Evolutionary conservation across 2,113 vertebrate species (phyloP).

Genomic region (Nibea albiflora): DNA sequence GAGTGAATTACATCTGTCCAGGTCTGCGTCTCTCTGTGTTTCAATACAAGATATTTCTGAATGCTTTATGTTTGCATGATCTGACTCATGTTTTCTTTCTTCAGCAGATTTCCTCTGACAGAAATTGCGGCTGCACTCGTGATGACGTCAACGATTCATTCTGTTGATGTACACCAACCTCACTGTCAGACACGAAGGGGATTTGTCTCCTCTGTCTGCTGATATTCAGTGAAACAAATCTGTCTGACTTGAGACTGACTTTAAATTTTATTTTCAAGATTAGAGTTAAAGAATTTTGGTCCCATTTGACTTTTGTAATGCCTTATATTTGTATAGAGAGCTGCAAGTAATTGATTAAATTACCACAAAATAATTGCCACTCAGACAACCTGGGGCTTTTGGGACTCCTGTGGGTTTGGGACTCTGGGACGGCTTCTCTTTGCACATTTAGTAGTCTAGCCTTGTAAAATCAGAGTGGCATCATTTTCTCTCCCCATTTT

Average conservation of each 20-base stretch:
- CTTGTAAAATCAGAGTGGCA: neutral
- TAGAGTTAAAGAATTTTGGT: neutral
- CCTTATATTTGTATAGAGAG: neutral
- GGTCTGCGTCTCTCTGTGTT: neutral
- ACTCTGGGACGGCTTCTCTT: neutral
- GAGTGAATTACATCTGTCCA: conserved; percentile 35
- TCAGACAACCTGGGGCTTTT: neutral
- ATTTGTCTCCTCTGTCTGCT: neutral
- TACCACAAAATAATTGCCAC: neutral
- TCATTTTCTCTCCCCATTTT: neutral
- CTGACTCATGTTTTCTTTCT: neutral
- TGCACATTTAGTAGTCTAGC: too few relatives aligned
- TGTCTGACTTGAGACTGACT: conserved; percentile 1
- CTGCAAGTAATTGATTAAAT: neutral
- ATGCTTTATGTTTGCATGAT: neutral
- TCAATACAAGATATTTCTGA: neutral
- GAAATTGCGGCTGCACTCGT: neutral
- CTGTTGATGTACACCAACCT: neutral
- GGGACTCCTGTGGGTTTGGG: neutral
- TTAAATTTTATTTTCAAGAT: too few relatives aligned
- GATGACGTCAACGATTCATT: neutral
- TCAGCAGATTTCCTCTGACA: neutral
- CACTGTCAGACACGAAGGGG: neutral
- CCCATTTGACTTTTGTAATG: neutral
- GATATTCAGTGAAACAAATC: neutral